phyloP scores from a whole-genome alignment of 2,888 invertebrate genomes.

The Drosophila rubida region DNA sequence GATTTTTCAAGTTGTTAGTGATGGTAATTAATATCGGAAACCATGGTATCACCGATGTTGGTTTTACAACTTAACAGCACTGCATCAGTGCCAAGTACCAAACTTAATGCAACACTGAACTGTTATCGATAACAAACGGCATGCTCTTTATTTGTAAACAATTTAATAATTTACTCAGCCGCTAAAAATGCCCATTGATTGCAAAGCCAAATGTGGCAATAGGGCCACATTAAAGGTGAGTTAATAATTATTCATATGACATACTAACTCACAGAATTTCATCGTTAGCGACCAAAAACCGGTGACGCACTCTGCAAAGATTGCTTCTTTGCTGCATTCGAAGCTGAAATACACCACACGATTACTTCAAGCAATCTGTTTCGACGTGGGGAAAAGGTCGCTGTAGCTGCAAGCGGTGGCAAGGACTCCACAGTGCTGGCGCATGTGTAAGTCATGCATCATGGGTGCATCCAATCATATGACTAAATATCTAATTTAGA shows the following conservation, averaged over 20 bases:
- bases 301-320: slow-evolving; percentile 96
- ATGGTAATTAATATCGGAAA: neutral
- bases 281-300: slow-evolving; percentile 90
- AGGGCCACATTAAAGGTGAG: slow-evolving; percentile 91
- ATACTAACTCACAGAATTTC: neutral
- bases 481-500: slow-evolving; percentile 30
- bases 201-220: slow-evolving; percentile 90
- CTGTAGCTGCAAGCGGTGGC: slow-evolving; percentile 96
- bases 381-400: slow-evolving; percentile 93
- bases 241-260: neutral
- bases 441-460: slow-evolving; percentile 86
- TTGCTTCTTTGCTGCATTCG: slow-evolving; percentile 97
- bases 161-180: neutral
- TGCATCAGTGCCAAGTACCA: neutral
- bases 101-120: slow-evolving; percentile 21
- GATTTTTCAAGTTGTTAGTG: too few relatives aligned
- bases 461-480: neutral
- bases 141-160: slow-evolving; percentile 50
- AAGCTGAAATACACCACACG: slow-evolving; percentile 97
- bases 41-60: neutral
- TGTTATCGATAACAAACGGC: slow-evolving; percentile 40
- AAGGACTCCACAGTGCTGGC: slow-evolving; percentile 99
- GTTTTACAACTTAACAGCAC: neutral
- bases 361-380: slow-evolving; percentile 93
- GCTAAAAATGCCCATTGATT: slow-evolving; percentile 88